phyloP scores from a whole-genome alignment of 2,113 vertebrate species.

The Upupa epops region DNA sequence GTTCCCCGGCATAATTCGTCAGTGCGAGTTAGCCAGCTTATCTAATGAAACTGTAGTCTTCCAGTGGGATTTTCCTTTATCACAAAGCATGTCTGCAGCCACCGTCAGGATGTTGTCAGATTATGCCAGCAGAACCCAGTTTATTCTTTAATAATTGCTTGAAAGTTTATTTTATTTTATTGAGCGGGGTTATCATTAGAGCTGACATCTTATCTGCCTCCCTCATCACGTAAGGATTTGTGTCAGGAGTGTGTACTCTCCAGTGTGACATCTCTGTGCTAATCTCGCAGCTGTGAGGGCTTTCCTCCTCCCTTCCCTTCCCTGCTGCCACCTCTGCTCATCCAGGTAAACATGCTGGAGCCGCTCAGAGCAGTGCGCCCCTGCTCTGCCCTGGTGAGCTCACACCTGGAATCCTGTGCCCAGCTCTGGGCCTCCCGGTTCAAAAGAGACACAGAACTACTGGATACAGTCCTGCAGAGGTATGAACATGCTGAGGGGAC shows the following conservation, averaged over 20 bases:
- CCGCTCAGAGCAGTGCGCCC: constrained; percentile 64
- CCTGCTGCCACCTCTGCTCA: constrained; percentile 52
- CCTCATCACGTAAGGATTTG: not conserved
- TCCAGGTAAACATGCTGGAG: constrained; percentile 60
- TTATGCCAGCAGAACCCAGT: not conserved
- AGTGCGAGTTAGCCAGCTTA: not conserved
- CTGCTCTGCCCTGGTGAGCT: no score
- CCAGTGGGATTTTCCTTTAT: constrained; percentile 12
- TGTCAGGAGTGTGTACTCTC: constrained; percentile 3
- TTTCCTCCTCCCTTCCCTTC: not conserved
- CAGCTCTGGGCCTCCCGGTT: no score
- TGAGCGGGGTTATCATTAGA: not conserved
- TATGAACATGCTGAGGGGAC: no score
- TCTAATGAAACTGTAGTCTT: not conserved
- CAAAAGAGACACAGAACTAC: no score
- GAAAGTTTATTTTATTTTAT: constrained; percentile 15
- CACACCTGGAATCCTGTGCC: no score
- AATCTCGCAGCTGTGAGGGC: not conserved
- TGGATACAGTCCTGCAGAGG: no score
- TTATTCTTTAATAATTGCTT: constrained; percentile 41
- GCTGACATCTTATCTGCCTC: not conserved
- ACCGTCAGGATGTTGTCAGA: not conserved
- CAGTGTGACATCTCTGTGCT: not conserved
- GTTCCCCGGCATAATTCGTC: not conserved
- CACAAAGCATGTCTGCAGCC: not conserved